Evolutionary conservation across 2,888 invertebrate species (phyloP), one percentile per base, ranked within the genome.

Genomic region (Gryllus longicercus): DNA sequence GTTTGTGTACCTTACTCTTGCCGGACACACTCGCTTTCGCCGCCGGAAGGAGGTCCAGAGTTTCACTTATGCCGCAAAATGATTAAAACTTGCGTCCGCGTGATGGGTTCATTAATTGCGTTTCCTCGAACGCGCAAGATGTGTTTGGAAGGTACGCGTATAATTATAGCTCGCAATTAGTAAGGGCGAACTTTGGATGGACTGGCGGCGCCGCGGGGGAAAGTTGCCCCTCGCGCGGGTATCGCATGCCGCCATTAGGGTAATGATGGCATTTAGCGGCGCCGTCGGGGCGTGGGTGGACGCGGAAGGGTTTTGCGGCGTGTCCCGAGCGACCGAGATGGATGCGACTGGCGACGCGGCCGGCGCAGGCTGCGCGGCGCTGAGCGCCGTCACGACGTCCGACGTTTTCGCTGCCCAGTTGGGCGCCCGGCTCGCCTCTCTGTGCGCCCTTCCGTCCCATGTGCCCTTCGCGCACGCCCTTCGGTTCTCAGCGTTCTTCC

Each of bases 21-120:
- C 8, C 8, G 38, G 38, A 38, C 38, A 38, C 38, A 8, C 0
- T 38, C 38, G 1, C 38, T 38, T 38, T 5, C 38, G 8, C 38
- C 38, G 1, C 38, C 38, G 38, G 38, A 38, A 25, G 25, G 25
- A 25, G 8, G 38, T 38, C 38, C 38, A 38, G 38, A 38, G 38
- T 38, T 38, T 38, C 38, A 38, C 38, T 8, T 38, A 1, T 8
- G 5, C 8, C 38, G 63, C 63, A 63, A 63, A 63, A 63, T 63
- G 63, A 63, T 63, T 63, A 63, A 63, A 63, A 63, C 16, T 63
- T 63, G 14, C 38, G 38, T 38, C 38, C n/a, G 63, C 16, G 14
- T 63, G 10, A 63, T 63, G 63, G n/a, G 63, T 63, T 63, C 63
- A 63, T 63, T 63, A 63, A 63, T 63, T 63, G 63, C 63, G 63